Evolutionary conservation across 2,113 vertebrate genomes (phyloP), one percentile per base, ranked within the genome.

Genomic region (Sialia sialis): DNA sequence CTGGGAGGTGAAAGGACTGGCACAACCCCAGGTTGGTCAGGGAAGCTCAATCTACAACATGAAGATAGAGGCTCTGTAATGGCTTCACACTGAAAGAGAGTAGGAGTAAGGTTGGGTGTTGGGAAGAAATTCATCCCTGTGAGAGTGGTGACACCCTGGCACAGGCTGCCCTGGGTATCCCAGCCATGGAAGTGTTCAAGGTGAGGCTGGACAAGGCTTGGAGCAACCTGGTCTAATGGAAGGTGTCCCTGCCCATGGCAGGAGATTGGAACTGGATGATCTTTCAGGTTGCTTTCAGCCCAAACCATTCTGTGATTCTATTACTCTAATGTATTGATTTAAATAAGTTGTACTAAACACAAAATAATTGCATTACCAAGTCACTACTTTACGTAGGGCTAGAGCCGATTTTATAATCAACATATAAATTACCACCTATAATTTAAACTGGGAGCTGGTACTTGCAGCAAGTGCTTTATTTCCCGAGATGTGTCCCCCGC

Each of bases 401-500:
- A 52, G 34, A 54, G 27, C 54, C 52, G 39, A 84, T 81, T 59
- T 67, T 60, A 67, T 29, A 51, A 48, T 69, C 48, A 38, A n/a
- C 3, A 3, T 64, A 16, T 64, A 56, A 74, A 41, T 64, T 84
- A 39, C n/a, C 56, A 48, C 27, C 9, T 20, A 1, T 56, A 21
- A 48, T 69, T 68, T 77, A 12, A 54, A 5, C 21, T 39, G 1
- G 2, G 52, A n/a, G 69, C 55, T 10, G 4, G 29, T 22, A 5
- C 36, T 63, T 11, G 41, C 23, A 21, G 62, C 18, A 20, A 27
- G 72, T 1, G 26, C 49, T 52, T 44, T 74, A 30, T 69, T 75
- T 41, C 38, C 30, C 7, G 2, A 43, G 29, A 6, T 0, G 3
- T 27, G 5, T 49, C 16, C 36, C 60, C 13, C 4, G 11, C 5